A percentile compares a stretch with the other conserved stretches of the same genome.
These are phyloP conservation scores for Chauna torquata DNA, from an alignment of 2,113 vertebrate genomes.

Conservation along the genomic window DNA sequence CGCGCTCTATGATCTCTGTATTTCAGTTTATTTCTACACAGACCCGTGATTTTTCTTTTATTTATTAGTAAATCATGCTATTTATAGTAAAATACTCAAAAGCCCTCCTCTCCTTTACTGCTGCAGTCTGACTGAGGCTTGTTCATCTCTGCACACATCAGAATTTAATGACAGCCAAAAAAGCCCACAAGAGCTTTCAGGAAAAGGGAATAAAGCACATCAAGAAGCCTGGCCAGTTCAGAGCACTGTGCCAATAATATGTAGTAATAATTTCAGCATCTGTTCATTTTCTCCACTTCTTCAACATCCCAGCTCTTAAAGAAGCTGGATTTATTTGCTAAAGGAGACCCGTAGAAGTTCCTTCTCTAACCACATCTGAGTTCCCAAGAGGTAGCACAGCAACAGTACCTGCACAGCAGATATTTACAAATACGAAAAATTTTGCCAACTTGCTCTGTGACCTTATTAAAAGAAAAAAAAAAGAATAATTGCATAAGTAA, in stretches of 20 bases:
- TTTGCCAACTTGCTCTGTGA: not conserved
- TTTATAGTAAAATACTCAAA: not conserved
- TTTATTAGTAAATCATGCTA: not conserved
- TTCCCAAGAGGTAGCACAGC: not conserved
- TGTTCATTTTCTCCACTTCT: not conserved
- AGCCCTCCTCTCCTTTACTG: not conserved
- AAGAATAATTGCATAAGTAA: not conserved
- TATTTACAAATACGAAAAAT: not conserved
- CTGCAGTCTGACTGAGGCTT: not conserved
- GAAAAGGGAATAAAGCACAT: not conserved
- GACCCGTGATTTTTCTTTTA: not conserved
- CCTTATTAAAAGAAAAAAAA: not conserved
- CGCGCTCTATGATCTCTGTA: not conserved
- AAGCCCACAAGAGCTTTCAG: not conserved
- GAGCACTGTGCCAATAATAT: not conserved
- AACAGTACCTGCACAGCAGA: not conserved
- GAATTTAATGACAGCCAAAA: not conserved
- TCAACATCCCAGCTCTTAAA: not conserved
- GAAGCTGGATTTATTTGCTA: not conserved
- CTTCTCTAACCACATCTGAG: not conserved
- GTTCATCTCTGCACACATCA: not conserved
- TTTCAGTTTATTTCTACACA: not conserved
- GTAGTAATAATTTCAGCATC: slow-evolving; percentile 4
- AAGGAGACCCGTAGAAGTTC: not conserved
- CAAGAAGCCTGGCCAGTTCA: not conserved